Evolutionary conservation across 92 coral and sea anemone species (phyloP).

Genomic region (Epizoanthus illoricatus): DNA sequence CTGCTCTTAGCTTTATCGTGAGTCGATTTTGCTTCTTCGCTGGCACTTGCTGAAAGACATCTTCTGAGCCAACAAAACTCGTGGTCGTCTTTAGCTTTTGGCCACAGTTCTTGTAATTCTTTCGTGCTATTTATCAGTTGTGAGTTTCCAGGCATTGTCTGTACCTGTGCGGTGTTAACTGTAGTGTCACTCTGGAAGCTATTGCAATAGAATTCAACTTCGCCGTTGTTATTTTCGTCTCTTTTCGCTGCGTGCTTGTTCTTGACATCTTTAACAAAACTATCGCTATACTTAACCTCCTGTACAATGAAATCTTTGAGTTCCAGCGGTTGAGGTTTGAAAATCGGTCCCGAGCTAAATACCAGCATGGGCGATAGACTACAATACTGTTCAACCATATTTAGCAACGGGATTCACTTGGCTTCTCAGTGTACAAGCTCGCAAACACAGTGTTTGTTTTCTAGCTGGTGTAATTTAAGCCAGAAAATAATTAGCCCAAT

Average conservation of each 20-base stretch:
- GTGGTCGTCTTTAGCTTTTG: conserved; percentile 2
- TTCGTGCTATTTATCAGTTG: background rate
- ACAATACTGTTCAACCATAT: conserved; percentile 3
- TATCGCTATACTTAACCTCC: background rate
- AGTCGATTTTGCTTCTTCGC: background rate
- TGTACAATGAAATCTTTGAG: background rate
- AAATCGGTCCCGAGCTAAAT: conserved; percentile 17
- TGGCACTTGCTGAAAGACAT: conserved; percentile 21
- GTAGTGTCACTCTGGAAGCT: background rate
- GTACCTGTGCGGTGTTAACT: background rate
- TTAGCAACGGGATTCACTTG: background rate
- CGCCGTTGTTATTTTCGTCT: background rate
- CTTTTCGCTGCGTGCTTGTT: background rate
- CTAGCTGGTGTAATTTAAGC: background rate
- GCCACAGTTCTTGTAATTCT: background rate
- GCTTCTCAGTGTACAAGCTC: background rate
- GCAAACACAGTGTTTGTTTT: background rate
- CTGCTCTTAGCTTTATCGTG: background rate
- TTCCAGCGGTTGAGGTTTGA: background rate
- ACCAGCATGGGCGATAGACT: conserved; percentile 25
- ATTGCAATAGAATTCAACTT: background rate
- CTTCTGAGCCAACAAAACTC: conserved; percentile 27
- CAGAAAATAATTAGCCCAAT: background rate
- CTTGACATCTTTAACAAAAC: background rate
- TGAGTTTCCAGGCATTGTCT: background rate